phyloP scores from a whole-genome alignment of 2,797 vertebrate species.

The Pseudochromis fuscus region DNA sequence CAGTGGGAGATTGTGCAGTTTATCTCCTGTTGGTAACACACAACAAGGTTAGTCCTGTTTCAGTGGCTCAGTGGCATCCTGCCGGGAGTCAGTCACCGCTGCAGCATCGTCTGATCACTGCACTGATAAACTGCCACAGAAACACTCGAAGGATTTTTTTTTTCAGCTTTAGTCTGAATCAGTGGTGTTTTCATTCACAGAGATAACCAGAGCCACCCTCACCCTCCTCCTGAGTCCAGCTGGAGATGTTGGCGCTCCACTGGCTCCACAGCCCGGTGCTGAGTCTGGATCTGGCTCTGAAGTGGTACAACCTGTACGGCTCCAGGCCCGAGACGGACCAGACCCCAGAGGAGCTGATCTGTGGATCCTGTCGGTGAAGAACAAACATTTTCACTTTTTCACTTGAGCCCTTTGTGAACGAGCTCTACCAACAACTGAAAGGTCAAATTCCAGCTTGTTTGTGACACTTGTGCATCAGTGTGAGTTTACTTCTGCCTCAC shows the following conservation, averaged over 20 bases:
- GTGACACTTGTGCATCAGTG: neutral
- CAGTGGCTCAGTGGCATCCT: conserved; percentile 20
- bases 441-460: conserved; percentile 24
- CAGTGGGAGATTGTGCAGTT: neutral
- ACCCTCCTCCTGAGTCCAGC: conserved; percentile 89
- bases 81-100: neutral
- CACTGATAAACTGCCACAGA: conserved; percentile 30
- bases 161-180: neutral
- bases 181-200: conserved; percentile 13
- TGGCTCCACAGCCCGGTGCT: conserved; percentile 88
- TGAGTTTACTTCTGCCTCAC: conserved; percentile 14
- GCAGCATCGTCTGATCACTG: conserved; percentile 22
- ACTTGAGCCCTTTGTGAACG: neutral
- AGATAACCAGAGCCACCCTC: conserved; percentile 16
- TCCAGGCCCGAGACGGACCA: conserved; percentile 79
- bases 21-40: neutral
- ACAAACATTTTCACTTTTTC: neutral
- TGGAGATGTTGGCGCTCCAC: conserved; percentile 79
- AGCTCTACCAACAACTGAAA: neutral
- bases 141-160: neutral
- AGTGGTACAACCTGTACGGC: conserved; percentile 86
- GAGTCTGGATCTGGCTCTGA: conserved; percentile 88
- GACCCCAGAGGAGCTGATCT: conserved; percentile 17
- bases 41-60: conserved; percentile 4
- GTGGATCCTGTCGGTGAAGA: conserved; percentile 39